These are phyloP conservation scores for Venustoraphidia nigricollis DNA, from an alignment of 2,888 invertebrate genomes.

Conservation along the genomic window DNA sequence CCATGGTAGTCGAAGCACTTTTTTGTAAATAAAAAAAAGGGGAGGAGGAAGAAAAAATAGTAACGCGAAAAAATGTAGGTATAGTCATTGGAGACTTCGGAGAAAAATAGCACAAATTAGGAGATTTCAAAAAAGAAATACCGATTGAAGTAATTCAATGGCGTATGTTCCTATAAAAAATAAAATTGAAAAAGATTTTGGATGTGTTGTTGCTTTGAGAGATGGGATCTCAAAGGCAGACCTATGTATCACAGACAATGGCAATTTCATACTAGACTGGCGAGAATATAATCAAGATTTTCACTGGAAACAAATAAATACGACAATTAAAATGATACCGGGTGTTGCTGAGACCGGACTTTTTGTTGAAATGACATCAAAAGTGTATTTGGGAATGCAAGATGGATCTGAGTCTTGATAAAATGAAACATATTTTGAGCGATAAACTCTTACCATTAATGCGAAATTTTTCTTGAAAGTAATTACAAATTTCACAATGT, in stretches of 20 bases:
- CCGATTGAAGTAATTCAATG: conserved; percentile 91
- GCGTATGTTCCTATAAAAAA: conserved; percentile 72
- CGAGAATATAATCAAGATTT: conserved; percentile 37
- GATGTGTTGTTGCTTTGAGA: conserved; percentile 62
- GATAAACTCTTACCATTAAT: no score
- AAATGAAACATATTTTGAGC: conserved; percentile 14
- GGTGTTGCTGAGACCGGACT: conserved; percentile 93
- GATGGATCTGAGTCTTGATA: conserved; percentile 53
- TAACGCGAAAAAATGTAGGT: conserved; percentile 77
- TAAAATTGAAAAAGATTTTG: conserved; percentile 52
- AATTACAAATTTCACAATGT: no score
- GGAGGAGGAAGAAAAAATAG: conserved; percentile 97
- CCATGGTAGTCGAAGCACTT: no score
- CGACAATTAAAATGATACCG: conserved; percentile 59
- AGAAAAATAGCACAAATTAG: conserved; percentile 69
- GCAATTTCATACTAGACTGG: conserved; percentile 97
- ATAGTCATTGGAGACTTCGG: conserved; percentile 90
- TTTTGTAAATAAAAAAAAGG: no score
- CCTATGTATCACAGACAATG: conserved; percentile 95
- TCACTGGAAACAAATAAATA: conserved; percentile 54
- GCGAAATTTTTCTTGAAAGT: no score
- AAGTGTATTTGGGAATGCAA: conserved; percentile 77
- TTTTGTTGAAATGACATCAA: conserved; percentile 82
- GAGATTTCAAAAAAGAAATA: conserved; percentile 86
- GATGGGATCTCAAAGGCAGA: conserved; percentile 86